Evolutionary conservation across 2,888 invertebrate genomes (phyloP), one percentile per base, ranked within the genome.

Genomic region (Clanis bilineata): DNA sequence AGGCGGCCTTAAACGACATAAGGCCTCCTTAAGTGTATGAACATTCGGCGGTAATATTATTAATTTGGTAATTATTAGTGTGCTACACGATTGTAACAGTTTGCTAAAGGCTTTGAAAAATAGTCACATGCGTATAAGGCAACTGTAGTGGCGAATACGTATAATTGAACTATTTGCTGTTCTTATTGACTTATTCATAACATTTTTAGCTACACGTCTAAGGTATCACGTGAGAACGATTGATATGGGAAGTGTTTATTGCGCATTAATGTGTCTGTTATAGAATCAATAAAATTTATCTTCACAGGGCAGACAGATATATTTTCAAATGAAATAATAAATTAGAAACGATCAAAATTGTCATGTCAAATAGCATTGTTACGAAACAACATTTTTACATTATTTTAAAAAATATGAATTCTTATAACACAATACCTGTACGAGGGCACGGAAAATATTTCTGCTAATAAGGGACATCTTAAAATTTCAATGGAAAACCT

Each of bases 401-500:
- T 57, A 57, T 59, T 64, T 63, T 22, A 54, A 10, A 5, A 59
- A 59, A 45, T 57, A n/a, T n/a, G n/a, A 10, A 51, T n/a, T 44
- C 47, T 62, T 61, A 59, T 3, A 28, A 38, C 57, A 69, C 63
- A 60, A 65, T 85, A 92, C 92, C 90, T 92, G 92, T 58, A 85
- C 73, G 45, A 92, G 69, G 60, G 84, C 79, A 64, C 90, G 85
- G 67, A 85, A 82, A 68, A 90, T 71, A 69, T 87, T 89, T 72
- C 90, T 88, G 72, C 82, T 82, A 61, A 92, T 84, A 58, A 90
- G 72, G 61, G 90, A 89, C 92, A 92, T 92, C 41, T 58, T 83
- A 58, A 41, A 60, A 58, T 57, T 65, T 62, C 57, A 57, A 55
- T 23, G n/a, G 63, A 70, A 75, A 74, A 72, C 70, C 74, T 75